Base-by-base conservation (phyloP, 2,113 vertebrate species). In the Cyphomyrus plagiostoma region DNA sequence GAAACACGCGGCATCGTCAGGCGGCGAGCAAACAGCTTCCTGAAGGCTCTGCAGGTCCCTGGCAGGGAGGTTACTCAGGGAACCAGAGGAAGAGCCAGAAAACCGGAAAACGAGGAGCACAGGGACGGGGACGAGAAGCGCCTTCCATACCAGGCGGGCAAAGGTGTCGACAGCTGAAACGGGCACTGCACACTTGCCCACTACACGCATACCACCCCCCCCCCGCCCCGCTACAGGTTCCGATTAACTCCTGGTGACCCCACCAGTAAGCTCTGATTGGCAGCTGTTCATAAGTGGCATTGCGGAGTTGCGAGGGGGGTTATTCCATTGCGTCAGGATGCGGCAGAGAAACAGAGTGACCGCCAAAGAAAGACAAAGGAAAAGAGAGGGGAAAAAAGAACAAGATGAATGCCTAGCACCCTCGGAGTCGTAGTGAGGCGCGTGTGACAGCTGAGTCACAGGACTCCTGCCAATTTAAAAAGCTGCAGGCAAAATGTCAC, bases 181-280 rank as follows among this genome's bases (percentile, higher is more conserved):
- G 56, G 21, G 6, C 53, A n/a, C 56, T 8, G 21, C 56, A 23
- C 56, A 58, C 56, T 7, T 5, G 4, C 19, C 53, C 53, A 58
- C 0, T 23, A 1, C 23, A n/a, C 52, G 4, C 13, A 15, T 48
- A 26, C 9, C 8, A 4, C 8, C n/a, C 21, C 23, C 56, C 56
- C n/a, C n/a, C n/a, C n/a, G n/a, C 58, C 2, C 21, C 0, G 0
- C 58, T 10, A 11, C n/a, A 26, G n/a, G 62, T n/a, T 3, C 62
- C 0, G 8, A 91, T n/a, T 2, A 84, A 86, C 87, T 90, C 52
- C 90, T 35, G 0, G 82, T 85, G 48, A 90, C 30, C 92, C 92
- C 92, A 58, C 92, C 92, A 58, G 70, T 53, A 26, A 87, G 80
- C 91, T 13, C 84, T 89, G 89, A 89, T 26, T 86, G 89, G 46